Base-by-base conservation (phyloP, 2,797 vertebrate genomes). In the Anguilla obscura region DNA sequence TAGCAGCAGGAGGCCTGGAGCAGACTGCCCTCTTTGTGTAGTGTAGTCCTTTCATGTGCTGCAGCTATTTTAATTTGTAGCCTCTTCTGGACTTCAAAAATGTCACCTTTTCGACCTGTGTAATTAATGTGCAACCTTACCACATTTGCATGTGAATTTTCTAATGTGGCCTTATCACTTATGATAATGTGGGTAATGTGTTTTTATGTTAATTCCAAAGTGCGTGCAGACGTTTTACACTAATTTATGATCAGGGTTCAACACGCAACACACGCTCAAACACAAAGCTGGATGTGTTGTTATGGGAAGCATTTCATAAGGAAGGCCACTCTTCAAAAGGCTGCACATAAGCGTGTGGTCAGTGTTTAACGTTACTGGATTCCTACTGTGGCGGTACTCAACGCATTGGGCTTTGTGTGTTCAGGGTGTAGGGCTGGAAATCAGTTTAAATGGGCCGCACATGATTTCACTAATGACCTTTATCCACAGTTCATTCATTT, bases 381-480 rank as follows among this genome's bases (percentile, higher is more conserved):
- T 69, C 8, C 33, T 80, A 18, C 16, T 36, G 33, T 45, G 6
- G 33, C 21, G 12, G 18, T 2, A 79, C 33, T 4, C 14, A 24
- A 27, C 8, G 36, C 18, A 36, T 79, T 48, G 16, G 14, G 6
- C 33, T 45, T 5, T 79, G 33, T 79, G 36, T 45, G 45, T 7
- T 79, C 74, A 36, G 16, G 74, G 33, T 79, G 18, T 45, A 33
- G 5, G 48, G 18, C 45, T 48, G 40, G 79, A 82, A 48, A 50
- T 48, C 21, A n/a, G 16, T 82, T 50, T n/a, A 82, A 82, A 82
- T 82, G 40, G 79, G 45, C 79, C n/a, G 79, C 1, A n/a, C 40
- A 24, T 82, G 45, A n/a, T 50, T 82, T 50, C 79, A 3, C 16
- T 82, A 82, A 82, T 50, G 79, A 50, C 79, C 40, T 82, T 50